Base-by-base conservation (phyloP, 2,797 vertebrate genomes). In the Strix occidentalis region DNA sequence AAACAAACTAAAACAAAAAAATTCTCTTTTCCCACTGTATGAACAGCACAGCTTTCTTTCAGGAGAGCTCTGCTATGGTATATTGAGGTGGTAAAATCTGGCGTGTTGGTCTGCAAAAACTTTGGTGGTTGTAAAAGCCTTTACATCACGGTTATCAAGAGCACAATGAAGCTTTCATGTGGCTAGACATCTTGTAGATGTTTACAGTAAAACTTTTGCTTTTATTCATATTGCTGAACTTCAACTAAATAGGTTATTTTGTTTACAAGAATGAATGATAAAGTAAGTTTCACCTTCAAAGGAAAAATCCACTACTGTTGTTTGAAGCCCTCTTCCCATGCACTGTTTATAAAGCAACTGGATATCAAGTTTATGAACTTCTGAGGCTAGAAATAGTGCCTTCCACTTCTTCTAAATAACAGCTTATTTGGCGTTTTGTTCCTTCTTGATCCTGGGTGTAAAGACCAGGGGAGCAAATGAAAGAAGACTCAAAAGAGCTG, bases 271-370 rank as follows among this genome's bases (percentile, higher is more conserved):
- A 48, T 31, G 56, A 77, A 76, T 3, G 26, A 33, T 41, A 37
- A 75, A 65, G 24, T 11, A 28, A 85, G 65, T 39, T 95, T 81
- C 87, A 71, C 72, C 89, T 96, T 91, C 69, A 39, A 50, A 83
- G 63, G 54, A n/a, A 53, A 56, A 43, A 26, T 29, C 25, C 46
- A 75, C 66, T 41, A 2, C 41, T 1, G 4, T 48, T 88, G 48
- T 80, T 57, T 82, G 63, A 65, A 69, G 70, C 43, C n/a, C 39
- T 45, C 50, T 83, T 90, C 26, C 80, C 28, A 4, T 37, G 60
- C 56, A 11, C 18, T 77, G 79, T 83, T 91, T 70, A 93, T 63
- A 85, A 68, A 91, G 75, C 64, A 58, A 21, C 81, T 78, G 84
- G 74, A 50, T 72, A 41, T 46, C 1, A 3, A 81, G n/a, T 76